Conservation (phyloP, 2,888 invertebrate genomes). For the Syrphus vitripennis region DNA sequence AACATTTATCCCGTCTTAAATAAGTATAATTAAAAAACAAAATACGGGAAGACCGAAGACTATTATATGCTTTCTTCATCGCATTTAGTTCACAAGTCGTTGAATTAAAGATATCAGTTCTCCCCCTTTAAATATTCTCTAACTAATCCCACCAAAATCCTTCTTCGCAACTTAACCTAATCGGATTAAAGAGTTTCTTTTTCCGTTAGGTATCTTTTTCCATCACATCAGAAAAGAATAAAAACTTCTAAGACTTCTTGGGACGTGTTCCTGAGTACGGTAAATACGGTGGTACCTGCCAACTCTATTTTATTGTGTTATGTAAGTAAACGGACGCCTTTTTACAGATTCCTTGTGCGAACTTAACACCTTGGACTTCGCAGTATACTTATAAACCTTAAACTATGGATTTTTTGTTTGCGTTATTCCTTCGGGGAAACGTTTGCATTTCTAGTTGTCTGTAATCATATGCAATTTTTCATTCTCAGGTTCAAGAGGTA, state of each 20-base stretch:
- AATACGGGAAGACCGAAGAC: background rate
- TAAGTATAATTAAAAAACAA: background rate
- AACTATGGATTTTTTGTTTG: slow-evolving; percentile 15
- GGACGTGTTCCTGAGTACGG: background rate
- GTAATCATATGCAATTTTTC: slow-evolving; percentile 66
- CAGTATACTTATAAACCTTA: background rate
- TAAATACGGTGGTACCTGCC: background rate
- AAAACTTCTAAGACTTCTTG: slow-evolving; percentile 56
- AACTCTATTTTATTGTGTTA: slow-evolving; percentile 9
- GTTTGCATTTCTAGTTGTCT: slow-evolving; percentile 57
- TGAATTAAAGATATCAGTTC: slow-evolving; percentile 29
- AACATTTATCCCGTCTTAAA: background rate
- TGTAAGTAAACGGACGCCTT: slow-evolving; percentile 21
- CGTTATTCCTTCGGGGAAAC: slow-evolving; percentile 38
- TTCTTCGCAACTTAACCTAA: slow-evolving; percentile 57
- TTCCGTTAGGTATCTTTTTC: slow-evolving; percentile 18
- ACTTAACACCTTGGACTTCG: slow-evolving; percentile 57
- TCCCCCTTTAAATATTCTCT: background rate
- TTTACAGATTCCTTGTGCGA: slow-evolving; percentile 34
- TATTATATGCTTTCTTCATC: background rate
- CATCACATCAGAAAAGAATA: background rate
- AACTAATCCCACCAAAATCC: slow-evolving; percentile 54
- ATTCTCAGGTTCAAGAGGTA: slow-evolving; percentile 63
- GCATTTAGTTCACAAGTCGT: background rate
- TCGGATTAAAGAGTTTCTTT: slow-evolving; percentile 52